These are phyloP conservation scores for Bombus soroeensis DNA, from an alignment of 1,140 invertebrate genomes.

Conservation along the genomic window DNA sequence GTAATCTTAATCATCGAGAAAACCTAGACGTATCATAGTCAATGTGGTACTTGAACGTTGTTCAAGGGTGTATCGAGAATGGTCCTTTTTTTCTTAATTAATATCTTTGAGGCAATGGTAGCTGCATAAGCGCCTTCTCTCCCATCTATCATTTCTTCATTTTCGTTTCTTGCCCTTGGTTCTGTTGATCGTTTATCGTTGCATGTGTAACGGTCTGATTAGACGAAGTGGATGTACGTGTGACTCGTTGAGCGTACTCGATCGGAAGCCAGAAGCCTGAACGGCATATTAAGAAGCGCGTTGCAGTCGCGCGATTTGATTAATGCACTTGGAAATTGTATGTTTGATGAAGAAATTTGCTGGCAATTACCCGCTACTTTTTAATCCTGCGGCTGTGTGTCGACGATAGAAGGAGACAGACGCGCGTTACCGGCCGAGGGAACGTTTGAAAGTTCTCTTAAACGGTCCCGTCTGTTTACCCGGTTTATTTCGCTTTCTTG, in stretches of 20 bases:
- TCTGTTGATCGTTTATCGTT: neutral
- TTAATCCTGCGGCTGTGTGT: neutral
- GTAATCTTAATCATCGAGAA: neutral
- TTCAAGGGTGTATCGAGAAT: no score
- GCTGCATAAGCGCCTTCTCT: neutral
- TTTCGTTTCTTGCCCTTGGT: neutral
- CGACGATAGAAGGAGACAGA: neutral
- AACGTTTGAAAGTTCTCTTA: slow-evolving; percentile 1
- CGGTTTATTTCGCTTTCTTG: slow-evolving; percentile 33
- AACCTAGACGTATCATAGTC: neutral
- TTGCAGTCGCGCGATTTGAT: slow-evolving; percentile 21
- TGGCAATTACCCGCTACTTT: slow-evolving; percentile 5
- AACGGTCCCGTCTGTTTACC: neutral
- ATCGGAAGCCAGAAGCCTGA: slow-evolving; percentile 11
- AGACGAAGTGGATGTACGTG: neutral
- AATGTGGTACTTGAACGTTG: neutral
- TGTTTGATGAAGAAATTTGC: slow-evolving; percentile 50
- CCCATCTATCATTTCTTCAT: neutral
- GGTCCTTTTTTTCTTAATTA: slow-evolving; percentile 29
- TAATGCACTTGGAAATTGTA: slow-evolving; percentile 29
- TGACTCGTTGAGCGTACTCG: slow-evolving; percentile 1
- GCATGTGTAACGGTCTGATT: slow-evolving; percentile 8
- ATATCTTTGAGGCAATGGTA: slow-evolving; percentile 15
- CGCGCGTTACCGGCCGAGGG: neutral
- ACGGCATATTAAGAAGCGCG: slow-evolving; percentile 22